Evolutionary conservation across 2,888 invertebrate genomes (phyloP), one percentile per base, ranked within the genome.

Genomic region (Thymelicus acteon): DNA sequence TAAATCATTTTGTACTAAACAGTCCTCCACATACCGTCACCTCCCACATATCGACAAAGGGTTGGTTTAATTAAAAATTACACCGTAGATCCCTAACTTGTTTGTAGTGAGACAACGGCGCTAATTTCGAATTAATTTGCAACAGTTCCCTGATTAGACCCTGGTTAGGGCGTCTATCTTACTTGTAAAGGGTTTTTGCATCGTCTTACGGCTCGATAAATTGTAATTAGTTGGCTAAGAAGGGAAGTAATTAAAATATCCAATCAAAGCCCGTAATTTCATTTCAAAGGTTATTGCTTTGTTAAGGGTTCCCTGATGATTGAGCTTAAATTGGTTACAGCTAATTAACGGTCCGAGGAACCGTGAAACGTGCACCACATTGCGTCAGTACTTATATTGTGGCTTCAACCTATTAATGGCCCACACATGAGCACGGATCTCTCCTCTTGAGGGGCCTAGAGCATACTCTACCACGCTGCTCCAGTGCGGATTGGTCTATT

Each of bases 41-140:
- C 62, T 49, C 24, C 79, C 78, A 74, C 78, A 79, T 82, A 83
- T 80, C 82, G 60, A 31, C 60, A 77, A 78, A 79, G 77, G 79
- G 80, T 83, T 81, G 67, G 72, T 73, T 76, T 75, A 77, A 78
- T 77, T 77, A 75, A 78, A 78, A 75, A 74, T 75, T 78, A 73
- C 73, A 52, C 60, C 63, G 85, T 79, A 85, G 83, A 86, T 89
- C 85, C 81, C 83, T 72, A 81, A 83, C 82, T 82, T 86, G 86
- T 88, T 89, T 88, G 90, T 91, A 89, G 87, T 87, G 84, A 80
- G 70, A 65, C 68, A 85, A 86, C 84, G 87, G 83, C 82, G 85
- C 86, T 90, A 89, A 89, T 89, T 89, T 84, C 76, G 83, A 88
- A 90, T 91, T 91, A 91, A 92, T 90, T 91, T 84, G 82, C 83